Percentiles rank a stretch among this genome's conserved stretches.
Conservation (phyloP, 2,113 vertebrate genomes). For the Lagopus muta region DNA sequence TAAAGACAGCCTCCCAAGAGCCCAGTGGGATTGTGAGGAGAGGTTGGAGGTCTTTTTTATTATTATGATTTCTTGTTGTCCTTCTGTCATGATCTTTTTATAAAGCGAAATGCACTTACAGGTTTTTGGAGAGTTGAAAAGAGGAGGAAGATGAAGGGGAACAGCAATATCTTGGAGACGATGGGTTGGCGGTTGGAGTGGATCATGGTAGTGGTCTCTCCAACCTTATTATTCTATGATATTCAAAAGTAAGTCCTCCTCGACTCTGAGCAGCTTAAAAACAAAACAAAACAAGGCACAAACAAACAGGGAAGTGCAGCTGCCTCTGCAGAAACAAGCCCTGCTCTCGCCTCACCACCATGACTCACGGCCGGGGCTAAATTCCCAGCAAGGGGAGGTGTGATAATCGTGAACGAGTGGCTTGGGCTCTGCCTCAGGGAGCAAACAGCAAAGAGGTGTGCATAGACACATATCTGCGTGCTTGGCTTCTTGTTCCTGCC, state of each 20-base stretch:
- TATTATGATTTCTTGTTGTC: too few relatives aligned
- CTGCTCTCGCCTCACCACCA: neutral
- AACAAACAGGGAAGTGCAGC: neutral
- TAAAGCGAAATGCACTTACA: neutral
- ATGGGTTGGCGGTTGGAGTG: too few relatives aligned
- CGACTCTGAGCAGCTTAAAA: neutral
- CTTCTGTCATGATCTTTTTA: neutral
- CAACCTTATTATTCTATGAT: too few relatives aligned
- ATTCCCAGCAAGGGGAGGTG: neutral
- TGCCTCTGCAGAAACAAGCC: neutral
- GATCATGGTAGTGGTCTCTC: too few relatives aligned
- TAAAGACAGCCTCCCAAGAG: neutral
- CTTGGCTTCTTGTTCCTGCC: neutral
- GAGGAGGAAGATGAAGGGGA: neutral
- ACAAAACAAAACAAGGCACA: neutral
- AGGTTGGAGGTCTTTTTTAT: neutral
- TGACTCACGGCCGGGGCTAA: neutral
- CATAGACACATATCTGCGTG: neutral
- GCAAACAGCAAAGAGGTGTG: neutral
- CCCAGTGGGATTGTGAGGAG: neutral
- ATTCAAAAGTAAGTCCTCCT: neutral
- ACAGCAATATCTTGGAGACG: neutral
- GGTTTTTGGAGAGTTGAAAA: neutral
- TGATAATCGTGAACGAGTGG: neutral
- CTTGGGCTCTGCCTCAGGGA: neutral